Evolutionary conservation across 2,113 vertebrate species (phyloP).

Genomic region (Aplodontia rufa): DNA sequence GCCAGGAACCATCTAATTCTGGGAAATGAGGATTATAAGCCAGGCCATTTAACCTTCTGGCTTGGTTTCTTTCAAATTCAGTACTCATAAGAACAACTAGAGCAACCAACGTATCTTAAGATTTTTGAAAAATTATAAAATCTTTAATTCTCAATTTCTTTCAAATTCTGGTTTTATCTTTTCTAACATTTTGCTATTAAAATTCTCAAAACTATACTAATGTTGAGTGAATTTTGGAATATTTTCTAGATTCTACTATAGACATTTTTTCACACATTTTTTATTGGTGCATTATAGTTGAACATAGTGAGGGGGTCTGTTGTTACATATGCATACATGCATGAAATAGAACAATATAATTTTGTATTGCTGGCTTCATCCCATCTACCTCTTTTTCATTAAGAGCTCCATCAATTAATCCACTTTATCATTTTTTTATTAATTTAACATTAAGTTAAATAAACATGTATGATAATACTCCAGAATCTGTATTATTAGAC

Average conservation of each 20-base stretch:
- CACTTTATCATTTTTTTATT: background rate
- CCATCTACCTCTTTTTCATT: background rate
- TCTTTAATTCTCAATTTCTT: background rate
- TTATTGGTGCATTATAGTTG: no score
- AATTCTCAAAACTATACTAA: background rate
- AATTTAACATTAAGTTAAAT: background rate
- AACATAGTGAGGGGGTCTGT: no score
- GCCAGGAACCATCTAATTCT: background rate
- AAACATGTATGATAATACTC: background rate
- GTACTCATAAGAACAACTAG: background rate
- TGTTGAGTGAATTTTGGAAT: background rate
- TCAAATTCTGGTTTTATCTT: background rate
- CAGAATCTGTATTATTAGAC: background rate
- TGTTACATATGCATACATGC: no score
- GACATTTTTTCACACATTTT: no score
- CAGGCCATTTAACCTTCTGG: background rate
- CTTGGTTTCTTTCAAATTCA: background rate
- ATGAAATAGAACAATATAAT: no score
- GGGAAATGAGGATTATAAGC: fast-evolving
- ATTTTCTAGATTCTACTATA: background rate
- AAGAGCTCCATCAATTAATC: background rate
- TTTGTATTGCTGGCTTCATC: background rate
- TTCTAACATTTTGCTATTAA: background rate
- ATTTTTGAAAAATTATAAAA: background rate
- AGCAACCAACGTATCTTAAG: background rate